phyloP scores from a whole-genome alignment of 2,113 vertebrate species.

The Rhadina sibilatrix region DNA sequence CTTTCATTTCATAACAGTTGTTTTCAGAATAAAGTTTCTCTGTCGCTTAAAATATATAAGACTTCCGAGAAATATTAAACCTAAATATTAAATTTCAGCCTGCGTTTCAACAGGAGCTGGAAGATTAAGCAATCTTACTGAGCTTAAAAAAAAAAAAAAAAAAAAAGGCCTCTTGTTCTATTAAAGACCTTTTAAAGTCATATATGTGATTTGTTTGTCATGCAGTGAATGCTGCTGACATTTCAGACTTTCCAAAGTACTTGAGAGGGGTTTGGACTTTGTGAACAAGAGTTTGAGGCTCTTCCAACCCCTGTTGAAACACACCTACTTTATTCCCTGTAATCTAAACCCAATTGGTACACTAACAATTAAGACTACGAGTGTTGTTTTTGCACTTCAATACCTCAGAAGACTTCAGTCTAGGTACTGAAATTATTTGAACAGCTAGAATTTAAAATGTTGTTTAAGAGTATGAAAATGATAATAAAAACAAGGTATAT shows the following conservation, averaged over 20 bases:
- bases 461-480: background rate
- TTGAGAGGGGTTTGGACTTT: background rate
- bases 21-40: background rate
- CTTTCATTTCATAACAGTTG: background rate
- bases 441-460: background rate
- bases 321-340: background rate
- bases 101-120: background rate
- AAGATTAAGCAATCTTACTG: background rate
- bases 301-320: too few species aligned
- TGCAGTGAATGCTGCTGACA: background rate
- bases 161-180: background rate
- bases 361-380: background rate
- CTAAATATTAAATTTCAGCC: background rate
- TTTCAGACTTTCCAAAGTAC: background rate
- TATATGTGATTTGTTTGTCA: background rate
- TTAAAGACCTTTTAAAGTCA: background rate
- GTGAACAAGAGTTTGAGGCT: background rate
- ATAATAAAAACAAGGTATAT: background rate
- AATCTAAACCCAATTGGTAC: background rate
- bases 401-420: background rate
- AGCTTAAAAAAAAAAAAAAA: background rate
- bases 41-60: background rate
- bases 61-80: background rate
- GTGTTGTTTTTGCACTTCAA: background rate
- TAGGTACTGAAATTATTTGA: background rate